Evolutionary conservation across 30 jellyfish, hydroid and myxozoan genomes (phyloP), one percentile per base, ranked within the genome.

Genomic region (Aurelia aurita): DNA sequence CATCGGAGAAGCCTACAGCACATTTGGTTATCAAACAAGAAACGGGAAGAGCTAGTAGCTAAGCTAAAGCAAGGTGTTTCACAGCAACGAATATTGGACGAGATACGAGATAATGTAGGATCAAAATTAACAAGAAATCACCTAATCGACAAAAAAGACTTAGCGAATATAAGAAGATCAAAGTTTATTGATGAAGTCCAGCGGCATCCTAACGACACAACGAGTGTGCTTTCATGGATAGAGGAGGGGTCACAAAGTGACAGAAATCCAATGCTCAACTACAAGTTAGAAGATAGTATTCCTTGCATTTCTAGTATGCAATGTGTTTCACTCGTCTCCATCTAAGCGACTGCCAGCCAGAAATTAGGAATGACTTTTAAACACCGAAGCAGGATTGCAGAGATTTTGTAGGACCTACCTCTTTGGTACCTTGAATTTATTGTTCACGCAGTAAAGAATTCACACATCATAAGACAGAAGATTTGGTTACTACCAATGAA

Each of bases 121-220:
- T 13, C 6, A 3, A 3, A 32, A 6, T 44, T 69, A 11, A 11
- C 34, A 7, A 9, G 25, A 9, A 7, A 3, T 13, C 82, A 69
- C 44, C 67, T 69, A 5, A 18, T 69, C 5, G 82, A 43, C 11
- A 11, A 26, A 16, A 9, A 31, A 34, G 71, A 69, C 44, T 16
- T 43, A 31, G 15, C 8, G 22, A 69, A 69, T 58, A 34, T 67
- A 23, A 57, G 31, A 12, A 20, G 44, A 35, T 31, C 87, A 23
- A 67, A 29, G 53, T 18, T 54, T 46, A 21, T 80, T 16, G 57
- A 69, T 57, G 21, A 12, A n/a, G 45, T 74, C 19, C 29, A 35
- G 46, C 85, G 80, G 5, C 93, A 83, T 59, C 85, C 68, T 7
- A 83, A 83, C 28, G 89, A 83, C 61, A 91, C 71, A 5, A 26